A percentile compares a stretch with the other conserved stretches of the same genome.
phyloP scores from a whole-genome alignment of 1,140 invertebrate species.

The Ganaspis sp. region DNA sequence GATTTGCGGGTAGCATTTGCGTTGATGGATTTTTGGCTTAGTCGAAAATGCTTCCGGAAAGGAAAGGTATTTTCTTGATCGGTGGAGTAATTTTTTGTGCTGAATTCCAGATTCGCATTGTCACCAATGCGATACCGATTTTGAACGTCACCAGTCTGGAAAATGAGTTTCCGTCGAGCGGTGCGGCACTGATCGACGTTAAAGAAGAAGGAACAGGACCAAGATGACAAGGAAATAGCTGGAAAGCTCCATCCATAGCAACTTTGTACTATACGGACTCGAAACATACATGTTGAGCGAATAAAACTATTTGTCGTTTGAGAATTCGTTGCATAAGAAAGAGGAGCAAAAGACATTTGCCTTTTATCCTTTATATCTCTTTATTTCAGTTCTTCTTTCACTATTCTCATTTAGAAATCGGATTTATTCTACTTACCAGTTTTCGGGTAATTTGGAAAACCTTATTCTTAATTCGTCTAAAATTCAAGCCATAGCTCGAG shows the following conservation, averaged over 20 bases:
- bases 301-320: conserved; percentile 10
- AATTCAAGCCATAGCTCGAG: no score
- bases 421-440: conserved; percentile 35
- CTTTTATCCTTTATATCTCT: not conserved
- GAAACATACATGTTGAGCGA: conserved; percentile 11
- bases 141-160: conserved; percentile 65
- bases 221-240: conserved; percentile 10
- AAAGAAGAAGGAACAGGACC: conserved; percentile 8
- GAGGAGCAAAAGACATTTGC: not conserved
- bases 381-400: not conserved
- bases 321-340: conserved; percentile 24
- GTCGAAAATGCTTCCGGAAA: not conserved
- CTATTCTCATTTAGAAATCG: conserved; percentile 36
- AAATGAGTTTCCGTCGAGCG: conserved; percentile 66
- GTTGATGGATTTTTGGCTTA: conserved; percentile 39
- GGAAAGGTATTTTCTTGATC: conserved; percentile 33
- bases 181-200: conserved; percentile 4
- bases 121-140: conserved; percentile 58
- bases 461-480: no score
- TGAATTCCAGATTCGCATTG: conserved; percentile 31
- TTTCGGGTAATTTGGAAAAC: no score
- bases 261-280: conserved; percentile 22
- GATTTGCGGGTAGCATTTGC: no score
- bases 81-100: conserved; percentile 46
- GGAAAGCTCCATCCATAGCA: conserved; percentile 13